Base-by-base conservation (phyloP, 2,113 vertebrate genomes). In the Entelurus aequoreus region DNA sequence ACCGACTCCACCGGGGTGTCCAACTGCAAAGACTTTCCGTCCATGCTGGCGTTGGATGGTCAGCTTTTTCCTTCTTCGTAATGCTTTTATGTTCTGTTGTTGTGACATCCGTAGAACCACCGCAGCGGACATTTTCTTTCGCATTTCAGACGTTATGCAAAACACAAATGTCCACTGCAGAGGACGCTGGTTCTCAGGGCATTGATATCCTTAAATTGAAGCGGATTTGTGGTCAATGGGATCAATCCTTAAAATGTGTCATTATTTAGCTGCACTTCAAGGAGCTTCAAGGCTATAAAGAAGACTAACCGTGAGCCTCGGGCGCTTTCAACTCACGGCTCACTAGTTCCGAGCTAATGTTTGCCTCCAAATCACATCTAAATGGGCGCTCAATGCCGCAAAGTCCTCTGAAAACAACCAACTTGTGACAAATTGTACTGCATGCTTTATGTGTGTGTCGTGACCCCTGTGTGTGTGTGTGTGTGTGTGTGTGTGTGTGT, bases 1-100 rank as follows among this genome's bases (percentile, higher is more conserved):
- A 97, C 94, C 11, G 95, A 98, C 85, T 98, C 95, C 62, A 96
- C 95, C 0, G 95, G 95, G 16, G 89, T 98, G 48, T 93, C 93
- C 84, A 94, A 94, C 92, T 97, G 95, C 91, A 96, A 94, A 87
- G 94, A 97, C 74, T 97, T 96, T 82, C 90, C 93, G 48, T 97
- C 94, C 12, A 91, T 98, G 94, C 89, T 98, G 84, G 95, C 95
- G 4, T 86, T 98, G 86, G 93, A 96, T 82, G 95, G 96, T 97
- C 87, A 83, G 93, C 67, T 76, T 72, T 47, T 12, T 36, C 14
- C 8, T 48, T 42, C 12, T 71, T 9, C 2, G 38, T 47, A 11
- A 6, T 42, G 1, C 48, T 48, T 19, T 49, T 36, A 52, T 62
- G 4, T 44, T 15, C 1, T 36, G 38, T 36, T 46, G n/a, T 1